A percentile compares a stretch with the other conserved stretches of the same genome.
Evolutionary conservation across 2,888 invertebrate species (phyloP).

Genomic region (Agrotis puta): DNA sequence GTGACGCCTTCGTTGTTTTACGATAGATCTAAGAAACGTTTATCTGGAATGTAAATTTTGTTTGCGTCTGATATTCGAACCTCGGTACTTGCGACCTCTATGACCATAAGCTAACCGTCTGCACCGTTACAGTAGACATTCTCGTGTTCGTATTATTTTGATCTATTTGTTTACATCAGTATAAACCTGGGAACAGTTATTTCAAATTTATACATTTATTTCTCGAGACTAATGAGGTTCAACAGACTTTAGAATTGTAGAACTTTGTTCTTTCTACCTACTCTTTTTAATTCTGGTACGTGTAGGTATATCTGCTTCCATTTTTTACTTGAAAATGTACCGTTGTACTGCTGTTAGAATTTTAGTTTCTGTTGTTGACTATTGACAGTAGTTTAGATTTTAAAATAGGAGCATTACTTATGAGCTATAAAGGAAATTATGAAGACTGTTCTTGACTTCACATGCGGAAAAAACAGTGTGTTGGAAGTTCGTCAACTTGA

Average conservation of each 20-base stretch:
- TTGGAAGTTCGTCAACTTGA: constrained; percentile 65
- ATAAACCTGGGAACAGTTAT: constrained; percentile 54
- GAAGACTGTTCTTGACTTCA: constrained; percentile 18
- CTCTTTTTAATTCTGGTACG: constrained; percentile 39
- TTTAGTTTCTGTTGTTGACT: constrained; percentile 38
- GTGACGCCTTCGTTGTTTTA: constrained; percentile 61
- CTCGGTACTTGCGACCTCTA: constrained; percentile 70
- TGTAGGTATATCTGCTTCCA: constrained; percentile 27
- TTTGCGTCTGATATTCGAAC: constrained; percentile 58
- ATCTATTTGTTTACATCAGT: constrained; percentile 66
- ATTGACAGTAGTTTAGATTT: too few species aligned
- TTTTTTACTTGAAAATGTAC: constrained; percentile 43
- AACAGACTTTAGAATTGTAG: constrained; percentile 47
- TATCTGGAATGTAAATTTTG: constrained; percentile 60
- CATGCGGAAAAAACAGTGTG: constrained; percentile 41
- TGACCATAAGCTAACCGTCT: constrained; percentile 67
- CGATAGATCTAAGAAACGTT: constrained; percentile 48
- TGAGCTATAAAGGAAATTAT: constrained; percentile 36
- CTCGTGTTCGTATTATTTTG: constrained; percentile 66
- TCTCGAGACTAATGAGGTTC: constrained; percentile 48
- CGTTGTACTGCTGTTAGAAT: constrained; percentile 43
- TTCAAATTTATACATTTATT: constrained; percentile 35
- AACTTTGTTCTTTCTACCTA: constrained; percentile 31
- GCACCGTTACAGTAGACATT: constrained; percentile 69
- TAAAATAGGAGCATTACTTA: constrained; percentile 12